Percentiles rank a stretch among this genome's conserved stretches.
phyloP scores from a whole-genome alignment of 1,140 invertebrate genomes.

The Hetaerina americana region DNA sequence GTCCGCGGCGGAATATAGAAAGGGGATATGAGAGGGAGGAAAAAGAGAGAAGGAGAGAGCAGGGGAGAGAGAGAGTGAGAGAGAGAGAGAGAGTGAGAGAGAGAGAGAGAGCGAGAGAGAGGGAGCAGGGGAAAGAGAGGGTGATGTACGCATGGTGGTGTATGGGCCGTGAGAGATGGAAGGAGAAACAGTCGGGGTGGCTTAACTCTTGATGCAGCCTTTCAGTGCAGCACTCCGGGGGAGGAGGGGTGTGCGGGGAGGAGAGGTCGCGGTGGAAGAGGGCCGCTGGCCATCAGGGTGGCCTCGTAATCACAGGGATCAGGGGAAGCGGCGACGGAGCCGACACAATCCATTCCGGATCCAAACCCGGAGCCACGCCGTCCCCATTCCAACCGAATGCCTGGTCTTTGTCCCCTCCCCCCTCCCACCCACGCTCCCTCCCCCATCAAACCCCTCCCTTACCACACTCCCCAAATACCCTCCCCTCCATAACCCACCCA shows the following conservation, averaged over 20 bases:
- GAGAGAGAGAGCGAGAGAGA: not conserved
- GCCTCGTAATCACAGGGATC: not conserved
- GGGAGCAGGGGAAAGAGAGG: not conserved
- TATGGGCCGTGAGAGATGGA: no score
- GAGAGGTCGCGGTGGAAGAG: no score
- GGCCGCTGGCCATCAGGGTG: no score
- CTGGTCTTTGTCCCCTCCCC: no score
- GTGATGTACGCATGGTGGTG: no score
- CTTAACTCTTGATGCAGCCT: not conserved
- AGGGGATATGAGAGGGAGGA: not conserved
- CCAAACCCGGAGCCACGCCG: not conserved
- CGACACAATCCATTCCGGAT: not conserved
- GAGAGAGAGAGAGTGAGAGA: not conserved
- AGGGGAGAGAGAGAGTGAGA: not conserved
- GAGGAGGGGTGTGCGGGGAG: no score
- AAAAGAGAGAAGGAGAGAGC: not conserved
- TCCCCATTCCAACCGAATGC: no score
- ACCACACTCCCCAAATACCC: no score
- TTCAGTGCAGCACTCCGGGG: not conserved
- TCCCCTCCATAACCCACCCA: no score
- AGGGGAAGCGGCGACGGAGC: not conserved
- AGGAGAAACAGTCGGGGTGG: not conserved
- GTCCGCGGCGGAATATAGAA: no score
- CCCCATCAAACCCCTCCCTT: no score
- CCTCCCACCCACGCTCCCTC: no score